phyloP scores from a whole-genome alignment of 2,113 vertebrate species.

The Prunella himalayana region DNA sequence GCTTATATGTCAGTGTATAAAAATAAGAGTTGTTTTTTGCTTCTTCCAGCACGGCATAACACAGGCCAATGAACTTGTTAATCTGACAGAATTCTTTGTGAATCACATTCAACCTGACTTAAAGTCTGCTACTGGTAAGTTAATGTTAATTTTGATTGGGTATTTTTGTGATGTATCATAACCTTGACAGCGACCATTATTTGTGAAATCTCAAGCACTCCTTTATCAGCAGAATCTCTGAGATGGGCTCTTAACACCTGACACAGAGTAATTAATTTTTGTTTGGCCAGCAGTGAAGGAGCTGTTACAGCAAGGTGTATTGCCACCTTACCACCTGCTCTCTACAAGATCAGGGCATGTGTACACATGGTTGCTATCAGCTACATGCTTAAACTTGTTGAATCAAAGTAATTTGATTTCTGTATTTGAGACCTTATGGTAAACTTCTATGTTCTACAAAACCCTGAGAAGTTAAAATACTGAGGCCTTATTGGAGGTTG shows the following conservation, averaged over 20 bases:
- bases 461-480: neutral
- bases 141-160: neutral
- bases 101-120: slow-evolving; percentile 94
- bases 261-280: neutral
- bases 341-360: neutral
- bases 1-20: neutral
- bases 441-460: neutral
- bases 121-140: slow-evolving; percentile 88
- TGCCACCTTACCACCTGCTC: neutral
- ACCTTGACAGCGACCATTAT: neutral
- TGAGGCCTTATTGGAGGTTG: neutral
- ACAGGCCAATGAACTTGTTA: slow-evolving; percentile 97
- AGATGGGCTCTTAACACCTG: neutral
- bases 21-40: neutral
- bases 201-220: neutral
- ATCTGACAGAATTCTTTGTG: slow-evolving; percentile 94
- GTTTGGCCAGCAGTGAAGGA: neutral
- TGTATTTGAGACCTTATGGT: neutral
- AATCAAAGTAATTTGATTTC: neutral
- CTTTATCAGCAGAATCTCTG: neutral
- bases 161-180: neutral
- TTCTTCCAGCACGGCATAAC: slow-evolving; percentile 93
- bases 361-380: neutral
- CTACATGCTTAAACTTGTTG: neutral
- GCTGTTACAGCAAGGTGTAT: neutral